Base-by-base conservation (phyloP, 2,888 invertebrate species). In the Lagria hirta region DNA sequence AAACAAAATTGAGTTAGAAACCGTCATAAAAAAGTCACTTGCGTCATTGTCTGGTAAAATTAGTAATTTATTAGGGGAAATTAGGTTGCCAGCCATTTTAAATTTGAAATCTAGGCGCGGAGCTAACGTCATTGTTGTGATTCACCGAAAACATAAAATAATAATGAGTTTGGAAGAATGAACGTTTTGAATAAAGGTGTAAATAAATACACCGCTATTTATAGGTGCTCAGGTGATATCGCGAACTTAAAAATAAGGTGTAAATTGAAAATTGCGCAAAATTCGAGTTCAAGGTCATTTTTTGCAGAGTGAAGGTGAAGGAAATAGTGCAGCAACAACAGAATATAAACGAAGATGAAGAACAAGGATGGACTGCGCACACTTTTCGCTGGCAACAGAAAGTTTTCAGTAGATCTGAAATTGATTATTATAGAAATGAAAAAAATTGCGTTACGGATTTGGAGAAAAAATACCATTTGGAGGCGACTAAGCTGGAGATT, bases 371-470 rank as follows among this genome's bases (percentile, higher is more conserved):
- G 57, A 58, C 64, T 35, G 50, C 52, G 21, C 65, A 72, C 42
- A 61, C 51, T 23, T 81, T 88, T 49, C 66, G 68, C 52, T 88
- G 88, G 88, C 88, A 88, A 64, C 78, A 86, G 60, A 88, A 88
- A 70, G 66, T 77, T 1, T 81, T 86, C 43, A 82, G 82, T 50
- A 69, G 71, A 4, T 71, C 70, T 55, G 86, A 88, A 65, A 61
- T 76, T 5, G 74, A 78, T 33, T 75, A 76, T 38, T 86, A 82
- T 58, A 67, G 66, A 1, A 79, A 84, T 20, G 66, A 73, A 21
- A 75, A 75, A 23, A 83, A 84, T 59, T 87, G 86, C 54, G 55
- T 72, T 0, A 78, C 78, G 1, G 79, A 83, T 8, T 60, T 70
- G n/a, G 83, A 86, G 33, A 77, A 75, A 42, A 69, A 72, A 42